Evolutionary conservation across 2,113 vertebrate genomes (phyloP), one percentile per base, ranked within the genome.

Genomic region (Pardalotus punctatus): DNA sequence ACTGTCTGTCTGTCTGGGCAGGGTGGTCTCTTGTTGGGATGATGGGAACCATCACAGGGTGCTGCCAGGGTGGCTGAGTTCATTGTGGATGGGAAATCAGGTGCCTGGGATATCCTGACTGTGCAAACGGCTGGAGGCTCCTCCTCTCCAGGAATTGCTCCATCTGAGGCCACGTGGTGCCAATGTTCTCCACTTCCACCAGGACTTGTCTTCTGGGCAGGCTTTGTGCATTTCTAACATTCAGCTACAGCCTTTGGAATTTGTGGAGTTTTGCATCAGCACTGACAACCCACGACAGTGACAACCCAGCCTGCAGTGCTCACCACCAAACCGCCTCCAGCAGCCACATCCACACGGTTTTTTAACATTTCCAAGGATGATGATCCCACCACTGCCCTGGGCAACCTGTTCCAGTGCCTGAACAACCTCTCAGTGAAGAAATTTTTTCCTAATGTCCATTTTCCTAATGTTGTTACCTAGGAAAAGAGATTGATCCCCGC

Each of bases 401-500:
- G 11, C 56, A 83, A 40, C 27, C 79, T 33, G 12, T 48, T 48
- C 18, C 35, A 23, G 5, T 16, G 21, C 47, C 62, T 69, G 56
- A 20, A 5, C 40, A 42, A 54, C 21, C 29, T 24, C 36, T 33
- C 22, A 62, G 40, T 43, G 18, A 36, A 42, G 12, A 23, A 62
- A 16, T 20, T 33, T 76, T 76, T 35, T 27, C 62, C 48, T 24
- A 7, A 56, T 36, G 23, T 36, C 27, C n/a, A n/a, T n/a, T n/a
- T n/a, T n/a, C n/a, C n/a, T n/a, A n/a, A n/a, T n/a, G n/a, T n/a
- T n/a, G n/a, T 69, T 27, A 42, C 35, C 10, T 42, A 42, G 31
- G 31, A 12, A 56, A 48, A 56, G 31, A 36, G 35, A 33, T 10
- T 0, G 3, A 77, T 11, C 12, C 21, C 10, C 25, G 33, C 2